Evolutionary conservation across 1,140 invertebrate species (phyloP).

Genomic region (Lamellibrachia luymesi): DNA sequence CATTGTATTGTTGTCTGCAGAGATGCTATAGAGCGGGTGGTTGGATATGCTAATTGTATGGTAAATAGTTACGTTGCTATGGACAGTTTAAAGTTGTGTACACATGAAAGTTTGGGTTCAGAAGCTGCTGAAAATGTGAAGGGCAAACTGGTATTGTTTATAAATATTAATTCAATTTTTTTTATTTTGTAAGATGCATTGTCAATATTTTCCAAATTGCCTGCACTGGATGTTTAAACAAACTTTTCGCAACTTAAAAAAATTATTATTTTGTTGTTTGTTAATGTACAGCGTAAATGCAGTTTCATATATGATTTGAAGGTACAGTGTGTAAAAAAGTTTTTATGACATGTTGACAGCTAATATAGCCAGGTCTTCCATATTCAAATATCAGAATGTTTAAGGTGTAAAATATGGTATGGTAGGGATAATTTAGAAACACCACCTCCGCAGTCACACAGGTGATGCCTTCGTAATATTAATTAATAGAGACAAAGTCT

Average conservation of each 20-base stretch:
- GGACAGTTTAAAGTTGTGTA: neutral
- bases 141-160: neutral
- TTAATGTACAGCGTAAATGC: neutral
- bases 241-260: neutral
- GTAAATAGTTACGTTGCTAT: constrained; percentile 1
- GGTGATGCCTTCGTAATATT: neutral
- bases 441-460: too few relatives aligned
- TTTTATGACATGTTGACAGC: neutral
- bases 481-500: neutral
- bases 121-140: neutral
- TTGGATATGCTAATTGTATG: neutral
- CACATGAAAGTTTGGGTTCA: neutral
- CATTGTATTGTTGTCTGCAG: neutral
- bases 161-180: neutral
- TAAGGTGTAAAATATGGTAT: neutral
- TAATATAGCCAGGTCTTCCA: neutral
- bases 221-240: neutral
- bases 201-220: neutral
- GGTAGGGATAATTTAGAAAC: neutral
- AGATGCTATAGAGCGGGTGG: neutral
- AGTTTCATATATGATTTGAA: neutral
- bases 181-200: too few relatives aligned
- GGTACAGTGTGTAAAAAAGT: neutral
- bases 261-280: neutral
- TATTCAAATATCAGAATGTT: neutral